A percentile compares a stretch with the other conserved stretches of the same genome.
Conservation (phyloP, 2,113 vertebrate genomes). For the Dicerorhinus sumatrensis region DNA sequence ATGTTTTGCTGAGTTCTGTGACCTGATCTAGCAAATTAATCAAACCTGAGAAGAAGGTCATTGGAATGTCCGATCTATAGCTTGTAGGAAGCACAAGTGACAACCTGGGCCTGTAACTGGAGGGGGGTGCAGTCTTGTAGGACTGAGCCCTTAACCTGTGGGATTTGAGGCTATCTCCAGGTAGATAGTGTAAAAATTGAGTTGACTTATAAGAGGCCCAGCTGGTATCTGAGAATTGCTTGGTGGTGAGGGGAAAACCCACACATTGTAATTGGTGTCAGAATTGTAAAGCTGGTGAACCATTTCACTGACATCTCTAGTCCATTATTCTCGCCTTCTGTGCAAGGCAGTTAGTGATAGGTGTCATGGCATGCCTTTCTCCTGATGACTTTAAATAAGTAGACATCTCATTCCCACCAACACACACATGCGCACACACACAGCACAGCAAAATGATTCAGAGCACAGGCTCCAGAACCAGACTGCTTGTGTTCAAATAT, state of each 20-base stretch:
- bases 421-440: neutral
- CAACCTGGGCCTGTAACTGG: neutral
- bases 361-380: neutral
- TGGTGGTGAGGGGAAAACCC: neutral
- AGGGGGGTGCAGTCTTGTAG: neutral
- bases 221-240: neutral
- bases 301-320: neutral
- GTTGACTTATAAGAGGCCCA: neutral
- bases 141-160: neutral
- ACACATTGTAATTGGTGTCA: neutral
- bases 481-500: neutral
- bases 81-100: neutral
- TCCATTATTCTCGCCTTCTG: neutral
- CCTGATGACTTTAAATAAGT: neutral
- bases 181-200: neutral
- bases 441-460: neutral
- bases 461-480: neutral
- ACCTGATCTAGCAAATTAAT: neutral
- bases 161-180: neutral
- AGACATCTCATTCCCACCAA: neutral
- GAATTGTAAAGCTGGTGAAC: neutral
- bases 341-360: neutral
- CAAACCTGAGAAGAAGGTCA: neutral
- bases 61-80: neutral
- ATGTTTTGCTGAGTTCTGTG: neutral